Percentiles rank a stretch among this genome's conserved stretches.
These are phyloP conservation scores for Philypnodon macrostomus DNA, from an alignment of 2,797 vertebrate genomes.

Conservation along the genomic window DNA sequence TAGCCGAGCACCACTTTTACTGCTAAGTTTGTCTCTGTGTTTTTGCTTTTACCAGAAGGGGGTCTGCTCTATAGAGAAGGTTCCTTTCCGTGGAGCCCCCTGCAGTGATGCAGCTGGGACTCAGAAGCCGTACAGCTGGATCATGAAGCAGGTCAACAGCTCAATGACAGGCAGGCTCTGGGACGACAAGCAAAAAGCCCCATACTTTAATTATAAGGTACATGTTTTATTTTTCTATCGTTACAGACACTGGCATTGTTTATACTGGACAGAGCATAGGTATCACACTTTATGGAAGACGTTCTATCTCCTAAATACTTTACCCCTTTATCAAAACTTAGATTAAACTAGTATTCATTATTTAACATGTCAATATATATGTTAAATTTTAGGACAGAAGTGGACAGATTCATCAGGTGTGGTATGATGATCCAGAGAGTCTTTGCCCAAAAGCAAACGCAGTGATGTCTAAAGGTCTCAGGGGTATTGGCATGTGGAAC, in stretches of 20 bases:
- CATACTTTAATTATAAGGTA: slow-evolving; percentile 91
- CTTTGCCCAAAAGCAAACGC: slow-evolving; percentile 83
- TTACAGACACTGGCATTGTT: background rate
- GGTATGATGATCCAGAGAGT: slow-evolving; percentile 91
- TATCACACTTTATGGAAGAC: too few species aligned
- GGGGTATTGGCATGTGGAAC: slow-evolving; percentile 94
- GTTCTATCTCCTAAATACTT: too few species aligned
- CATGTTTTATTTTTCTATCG: background rate
- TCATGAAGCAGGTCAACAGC: slow-evolving; percentile 85
- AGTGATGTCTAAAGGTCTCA: slow-evolving; percentile 73
- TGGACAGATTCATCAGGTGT: slow-evolving; percentile 87
- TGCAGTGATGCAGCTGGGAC: slow-evolving; percentile 89
- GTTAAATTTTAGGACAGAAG: slow-evolving; percentile 72
- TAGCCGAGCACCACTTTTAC: too few species aligned
- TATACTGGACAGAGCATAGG: background rate
- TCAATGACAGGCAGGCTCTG: slow-evolving; percentile 86
- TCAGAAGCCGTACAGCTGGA: slow-evolving; percentile 82
- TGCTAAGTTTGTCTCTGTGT: too few species aligned
- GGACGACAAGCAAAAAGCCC: slow-evolving; percentile 83
- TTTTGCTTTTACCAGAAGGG: slow-evolving; percentile 70
- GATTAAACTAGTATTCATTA: too few species aligned
- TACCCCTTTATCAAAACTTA: too few species aligned
- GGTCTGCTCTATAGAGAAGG: slow-evolving; percentile 79
- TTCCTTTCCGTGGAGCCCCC: slow-evolving; percentile 86
- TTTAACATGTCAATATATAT: background rate